These are phyloP conservation scores for Onychomys arenicola DNA, from an alignment of 2,797 vertebrate genomes.

Conservation along the genomic window DNA sequence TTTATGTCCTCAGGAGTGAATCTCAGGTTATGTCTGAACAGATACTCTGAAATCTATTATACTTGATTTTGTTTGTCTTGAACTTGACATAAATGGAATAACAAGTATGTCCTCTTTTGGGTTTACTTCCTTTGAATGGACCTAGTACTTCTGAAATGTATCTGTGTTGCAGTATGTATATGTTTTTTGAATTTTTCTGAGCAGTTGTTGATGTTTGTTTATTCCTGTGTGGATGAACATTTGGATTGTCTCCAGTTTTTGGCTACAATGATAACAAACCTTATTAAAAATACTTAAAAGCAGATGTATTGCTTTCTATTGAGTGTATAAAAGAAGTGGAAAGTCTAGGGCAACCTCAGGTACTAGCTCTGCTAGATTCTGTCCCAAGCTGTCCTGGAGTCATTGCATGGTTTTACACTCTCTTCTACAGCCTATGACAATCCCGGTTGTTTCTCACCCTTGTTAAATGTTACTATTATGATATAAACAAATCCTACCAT, in stretches of 20 bases:
- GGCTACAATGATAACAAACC: background rate
- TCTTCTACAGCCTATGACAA: background rate
- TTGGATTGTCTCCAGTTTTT: background rate
- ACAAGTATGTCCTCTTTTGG: background rate
- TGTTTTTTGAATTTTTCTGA: background rate
- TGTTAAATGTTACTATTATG: background rate
- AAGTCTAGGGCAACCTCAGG: background rate
- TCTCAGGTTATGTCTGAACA: background rate
- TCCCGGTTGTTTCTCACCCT: background rate
- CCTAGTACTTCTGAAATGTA: slow-evolving; percentile 2
- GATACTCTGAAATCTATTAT: background rate
- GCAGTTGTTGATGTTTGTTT: background rate
- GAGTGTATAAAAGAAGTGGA: background rate
- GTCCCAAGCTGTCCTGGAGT: background rate
- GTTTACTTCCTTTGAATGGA: background rate
- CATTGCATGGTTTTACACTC: background rate
- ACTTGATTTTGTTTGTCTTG: background rate
- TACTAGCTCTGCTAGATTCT: background rate
- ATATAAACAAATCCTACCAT: background rate
- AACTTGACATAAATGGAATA: background rate
- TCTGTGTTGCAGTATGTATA: background rate
- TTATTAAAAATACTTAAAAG: background rate
- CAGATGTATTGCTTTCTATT: background rate
- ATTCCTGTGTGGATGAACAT: background rate
- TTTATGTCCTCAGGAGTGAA: background rate